Base-by-base conservation (phyloP, 2,113 vertebrate species). In the Oryzias celebensis region DNA sequence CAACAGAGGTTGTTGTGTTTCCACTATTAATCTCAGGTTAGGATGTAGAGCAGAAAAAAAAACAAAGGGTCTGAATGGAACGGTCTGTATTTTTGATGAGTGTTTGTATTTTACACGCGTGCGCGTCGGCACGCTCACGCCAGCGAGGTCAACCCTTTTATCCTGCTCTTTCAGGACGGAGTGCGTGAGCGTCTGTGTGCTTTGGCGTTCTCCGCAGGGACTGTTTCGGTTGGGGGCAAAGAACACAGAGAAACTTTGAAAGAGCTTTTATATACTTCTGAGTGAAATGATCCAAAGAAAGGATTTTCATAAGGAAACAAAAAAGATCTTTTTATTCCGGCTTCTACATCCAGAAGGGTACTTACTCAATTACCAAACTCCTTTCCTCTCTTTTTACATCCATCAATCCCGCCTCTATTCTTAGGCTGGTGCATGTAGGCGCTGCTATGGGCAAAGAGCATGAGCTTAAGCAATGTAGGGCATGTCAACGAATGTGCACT, bases 231-330 rank as follows among this genome's bases (percentile, higher is more conserved):
- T 60, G 62, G 91, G 83, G 80, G 77, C 75, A 84, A 89, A 85
- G 79, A 85, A 76, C 77, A 50, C 72, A 76, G 72, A 68, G 64
- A 73, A 60, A 86, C 68, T 80, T 93, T 90, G 68, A 85, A 83
- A 80, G 85, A 83, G 89, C 90, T 92, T 92, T 92, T 88, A 92
- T 90, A 88, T 85, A 92, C 90, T 90, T 87, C 86, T 84, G 82
- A 92, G 82, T 85, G 73, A 91, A 94, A 81, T 82, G 79, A 91
- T 84, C 80, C 63, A 63, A 64, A 81, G 74, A 88, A 85, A 89
- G 86, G 59, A 85, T 88, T 91, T 73, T 83, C 71, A 83, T 60
- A 64, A 49, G 69, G 80, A 62, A 69, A 31, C 36, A 50, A 48
- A 41, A 7, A 23, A 16, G 20, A 54, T 71, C 80, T 73, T 57